Evolutionary conservation across 2,797 vertebrate species (phyloP).

Genomic region (Pipistrellus kuhlii): DNA sequence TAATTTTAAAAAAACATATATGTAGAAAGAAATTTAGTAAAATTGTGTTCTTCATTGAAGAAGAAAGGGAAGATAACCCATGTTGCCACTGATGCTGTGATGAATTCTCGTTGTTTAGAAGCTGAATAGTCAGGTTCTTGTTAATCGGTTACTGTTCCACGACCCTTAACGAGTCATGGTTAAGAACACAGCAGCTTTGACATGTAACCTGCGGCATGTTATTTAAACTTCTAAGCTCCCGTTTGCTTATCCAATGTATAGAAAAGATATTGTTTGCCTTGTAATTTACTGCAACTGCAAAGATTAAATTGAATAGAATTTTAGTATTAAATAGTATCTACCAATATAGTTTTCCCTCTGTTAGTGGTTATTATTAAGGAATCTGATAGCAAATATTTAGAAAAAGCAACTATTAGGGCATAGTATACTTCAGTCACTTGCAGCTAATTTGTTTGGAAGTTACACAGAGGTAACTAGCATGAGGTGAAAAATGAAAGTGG

Average conservation of each 20-base stretch:
- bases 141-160: too few species aligned
- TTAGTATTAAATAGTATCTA: not conserved
- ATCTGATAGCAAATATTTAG: not conserved
- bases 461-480: not conserved
- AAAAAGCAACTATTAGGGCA: not conserved
- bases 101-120: not conserved
- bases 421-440: not conserved
- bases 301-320: slow-evolving; percentile 12
- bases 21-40: slow-evolving; percentile 13
- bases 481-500: slow-evolving; percentile 14
- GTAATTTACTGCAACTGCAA: not conserved
- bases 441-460: not conserved
- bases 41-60: not conserved
- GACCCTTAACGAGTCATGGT: not conserved
- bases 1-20: too few species aligned
- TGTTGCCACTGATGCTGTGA: not conserved
- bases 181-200: not conserved
- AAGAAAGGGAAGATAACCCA: not conserved
- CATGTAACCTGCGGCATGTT: slow-evolving; percentile 11
- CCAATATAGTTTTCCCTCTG: not conserved
- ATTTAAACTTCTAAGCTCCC: slow-evolving; percentile 12
- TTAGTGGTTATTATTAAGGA: slow-evolving; percentile 48
- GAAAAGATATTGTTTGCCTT: not conserved
- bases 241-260: not conserved
- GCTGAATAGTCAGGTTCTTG: not conserved